A percentile compares a stretch with the other conserved stretches of the same genome.
Evolutionary conservation across 23 tunicate species (phyloP).

Genomic region (Oikopleura dioica): DNA sequence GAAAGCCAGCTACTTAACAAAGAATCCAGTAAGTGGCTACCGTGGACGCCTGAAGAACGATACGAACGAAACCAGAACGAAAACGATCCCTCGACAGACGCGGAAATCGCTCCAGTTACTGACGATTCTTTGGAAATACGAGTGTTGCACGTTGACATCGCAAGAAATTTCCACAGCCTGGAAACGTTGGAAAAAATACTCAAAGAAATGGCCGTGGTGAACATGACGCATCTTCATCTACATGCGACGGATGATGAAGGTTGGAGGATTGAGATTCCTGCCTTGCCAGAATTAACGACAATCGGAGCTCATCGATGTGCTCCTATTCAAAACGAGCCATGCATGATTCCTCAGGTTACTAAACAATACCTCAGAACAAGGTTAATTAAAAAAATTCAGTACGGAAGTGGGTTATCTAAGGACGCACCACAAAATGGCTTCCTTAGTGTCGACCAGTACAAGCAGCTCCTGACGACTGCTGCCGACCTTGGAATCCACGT

Average conservation of each 20-base stretch:
- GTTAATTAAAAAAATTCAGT: too few relatives aligned
- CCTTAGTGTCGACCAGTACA: neutral
- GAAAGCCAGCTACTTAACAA: neutral
- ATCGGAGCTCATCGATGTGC: conserved; percentile 23
- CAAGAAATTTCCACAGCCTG: conserved; percentile 26
- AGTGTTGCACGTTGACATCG: conserved; percentile 56
- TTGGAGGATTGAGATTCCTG: conserved; percentile 32
- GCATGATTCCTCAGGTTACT: neutral
- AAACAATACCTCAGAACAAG: neutral
- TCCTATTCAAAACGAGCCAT: too few relatives aligned
- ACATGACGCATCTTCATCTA: conserved; percentile 26
- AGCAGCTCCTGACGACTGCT: neutral
- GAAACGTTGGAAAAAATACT: neutral
- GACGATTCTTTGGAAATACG: conserved; percentile 19
- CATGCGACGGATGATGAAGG: conserved; percentile 45
- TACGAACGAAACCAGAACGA: neutral
- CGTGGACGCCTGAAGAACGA: neutral
- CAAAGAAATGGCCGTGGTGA: conserved; percentile 24
- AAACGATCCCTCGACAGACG: too few relatives aligned
- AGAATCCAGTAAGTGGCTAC: neutral
- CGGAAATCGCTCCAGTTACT: neutral
- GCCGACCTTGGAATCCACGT: neutral
- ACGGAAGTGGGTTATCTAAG: neutral
- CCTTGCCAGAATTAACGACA: conserved; percentile 30
- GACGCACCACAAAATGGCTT: neutral